A percentile compares a stretch with the other conserved stretches of the same genome.
Evolutionary conservation across 2,113 vertebrate genomes (phyloP).

Genomic region (Diphyllodes magnificus): DNA sequence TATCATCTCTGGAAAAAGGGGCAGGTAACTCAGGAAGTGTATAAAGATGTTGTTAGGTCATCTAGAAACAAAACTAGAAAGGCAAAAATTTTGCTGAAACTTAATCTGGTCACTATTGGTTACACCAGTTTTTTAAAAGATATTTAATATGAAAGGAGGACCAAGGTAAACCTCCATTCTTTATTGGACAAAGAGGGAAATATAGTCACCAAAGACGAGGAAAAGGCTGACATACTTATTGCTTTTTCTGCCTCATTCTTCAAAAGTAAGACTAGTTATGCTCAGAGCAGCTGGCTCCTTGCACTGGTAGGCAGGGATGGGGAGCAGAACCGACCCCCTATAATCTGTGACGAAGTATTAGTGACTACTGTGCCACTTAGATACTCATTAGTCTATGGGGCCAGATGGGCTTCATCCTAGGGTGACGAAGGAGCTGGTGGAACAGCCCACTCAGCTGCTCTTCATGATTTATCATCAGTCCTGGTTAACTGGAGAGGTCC

Average conservation of each 20-base stretch:
- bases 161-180: background rate
- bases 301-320: background rate
- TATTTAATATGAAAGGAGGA: background rate
- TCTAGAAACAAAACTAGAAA: background rate
- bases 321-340: background rate
- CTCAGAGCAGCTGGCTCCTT: background rate
- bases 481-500: background rate
- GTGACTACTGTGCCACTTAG: background rate
- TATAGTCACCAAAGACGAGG: background rate
- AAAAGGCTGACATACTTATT: background rate
- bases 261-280: background rate
- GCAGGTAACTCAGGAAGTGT: background rate
- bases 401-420: background rate
- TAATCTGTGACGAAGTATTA: background rate
- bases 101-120: fast-evolving
- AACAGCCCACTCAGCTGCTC: background rate
- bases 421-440: background rate
- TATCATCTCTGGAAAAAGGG: background rate
- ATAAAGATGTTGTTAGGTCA: background rate
- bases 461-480: background rate
- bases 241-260: background rate
- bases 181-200: background rate
- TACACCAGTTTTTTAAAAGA: background rate
- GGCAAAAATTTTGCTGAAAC: background rate
- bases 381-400: background rate